Percentiles rank a stretch among this genome's conserved stretches.
These are phyloP conservation scores for Tyto alba DNA, from an alignment of 2,113 vertebrate genomes.

Conservation along the genomic window DNA sequence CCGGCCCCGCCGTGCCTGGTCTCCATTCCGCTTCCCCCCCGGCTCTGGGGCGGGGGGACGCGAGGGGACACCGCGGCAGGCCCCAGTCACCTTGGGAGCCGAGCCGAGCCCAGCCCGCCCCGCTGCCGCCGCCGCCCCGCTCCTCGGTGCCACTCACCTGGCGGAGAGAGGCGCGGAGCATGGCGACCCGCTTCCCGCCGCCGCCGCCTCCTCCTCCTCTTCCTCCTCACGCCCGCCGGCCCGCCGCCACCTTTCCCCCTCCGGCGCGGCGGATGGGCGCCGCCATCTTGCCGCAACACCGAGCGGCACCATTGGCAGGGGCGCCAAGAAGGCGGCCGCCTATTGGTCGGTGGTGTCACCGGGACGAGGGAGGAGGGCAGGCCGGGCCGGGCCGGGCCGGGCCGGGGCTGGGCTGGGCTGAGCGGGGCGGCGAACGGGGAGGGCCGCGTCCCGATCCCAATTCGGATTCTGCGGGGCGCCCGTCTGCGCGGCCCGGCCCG, in stretches of 20 bases:
- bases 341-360: slow-evolving; percentile 65
- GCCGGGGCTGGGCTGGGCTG: background rate
- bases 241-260: fast-evolving
- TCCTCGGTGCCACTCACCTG: slow-evolving; percentile 73
- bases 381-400: background rate
- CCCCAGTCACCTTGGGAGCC: background rate
- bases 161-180: slow-evolving; percentile 81
- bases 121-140: too few species aligned
- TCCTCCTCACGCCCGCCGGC: background rate
- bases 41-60: fast-evolving
- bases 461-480: too few species aligned
- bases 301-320: slow-evolving; percentile 72
- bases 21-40: too few species aligned
- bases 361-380: background rate
- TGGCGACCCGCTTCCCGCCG: background rate
- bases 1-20: too few species aligned
- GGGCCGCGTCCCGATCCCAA: fast-evolving
- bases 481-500: too few species aligned
- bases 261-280: background rate
- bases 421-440: fast-evolving
- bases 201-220: too few species aligned
- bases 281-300: slow-evolving; percentile 68
- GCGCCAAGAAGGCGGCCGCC: background rate
- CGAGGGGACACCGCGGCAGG: background rate
- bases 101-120: too few species aligned